Percentiles rank a stretch among this genome's conserved stretches.
These are phyloP conservation scores for Bombus consobrinus DNA, from an alignment of 1,140 invertebrate genomes.

Conservation along the genomic window DNA sequence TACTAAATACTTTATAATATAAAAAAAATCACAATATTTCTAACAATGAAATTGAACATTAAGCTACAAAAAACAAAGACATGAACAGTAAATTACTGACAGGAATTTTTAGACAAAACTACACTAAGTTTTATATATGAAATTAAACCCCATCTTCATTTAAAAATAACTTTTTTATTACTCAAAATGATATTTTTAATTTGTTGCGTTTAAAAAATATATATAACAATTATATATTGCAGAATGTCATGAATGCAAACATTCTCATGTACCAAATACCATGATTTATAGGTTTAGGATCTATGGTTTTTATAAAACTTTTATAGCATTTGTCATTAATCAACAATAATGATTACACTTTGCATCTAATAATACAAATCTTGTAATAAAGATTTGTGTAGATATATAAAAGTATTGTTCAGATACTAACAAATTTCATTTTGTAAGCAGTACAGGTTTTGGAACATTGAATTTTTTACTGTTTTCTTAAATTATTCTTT, in stretches of 20 bases:
- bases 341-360: neutral
- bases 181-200: constrained; percentile 5
- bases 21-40: neutral
- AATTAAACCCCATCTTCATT: neutral
- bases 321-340: neutral
- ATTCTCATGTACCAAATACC: neutral
- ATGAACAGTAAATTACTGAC: neutral
- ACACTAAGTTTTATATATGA: neutral
- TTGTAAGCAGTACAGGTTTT: neutral
- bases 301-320: neutral
- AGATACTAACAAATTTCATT: neutral
- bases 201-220: neutral
- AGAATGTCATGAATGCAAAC: neutral
- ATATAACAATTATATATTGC: constrained; percentile 1
- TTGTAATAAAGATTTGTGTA: neutral
- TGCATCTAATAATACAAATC: neutral
- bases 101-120: neutral
- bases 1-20: neutral
- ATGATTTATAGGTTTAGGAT: neutral
- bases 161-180: neutral
- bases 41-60: neutral
- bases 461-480: neutral
- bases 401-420: neutral
- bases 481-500: constrained; percentile 19
- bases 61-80: neutral